A percentile compares a stretch with the other conserved stretches of the same genome.
Evolutionary conservation across 1,140 invertebrate species (phyloP).

Genomic region (Drosophila bocki): DNA sequence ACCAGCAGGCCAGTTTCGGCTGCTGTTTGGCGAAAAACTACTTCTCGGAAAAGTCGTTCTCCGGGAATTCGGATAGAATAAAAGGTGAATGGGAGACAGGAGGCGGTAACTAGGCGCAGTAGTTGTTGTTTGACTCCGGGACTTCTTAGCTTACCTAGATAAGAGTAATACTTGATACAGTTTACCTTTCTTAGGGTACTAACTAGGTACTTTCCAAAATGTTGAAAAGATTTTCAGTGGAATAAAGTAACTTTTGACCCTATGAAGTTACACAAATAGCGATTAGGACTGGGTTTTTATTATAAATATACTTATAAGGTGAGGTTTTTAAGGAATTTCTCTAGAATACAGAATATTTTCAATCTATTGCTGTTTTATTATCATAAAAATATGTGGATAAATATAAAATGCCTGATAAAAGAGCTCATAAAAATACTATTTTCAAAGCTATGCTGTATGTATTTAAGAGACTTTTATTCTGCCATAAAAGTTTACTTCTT

Average conservation of each 20-base stretch:
- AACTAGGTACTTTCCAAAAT: background rate
- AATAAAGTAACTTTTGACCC: fast-evolving
- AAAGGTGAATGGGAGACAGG: background rate
- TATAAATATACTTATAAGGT: background rate
- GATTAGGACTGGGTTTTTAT: too few relatives aligned
- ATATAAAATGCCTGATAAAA: background rate
- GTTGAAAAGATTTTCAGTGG: too few relatives aligned
- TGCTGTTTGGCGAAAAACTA: conserved; percentile 48
- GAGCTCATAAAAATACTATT: background rate
- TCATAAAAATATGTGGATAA: background rate
- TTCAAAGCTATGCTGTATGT: background rate
- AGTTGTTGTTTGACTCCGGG: background rate
- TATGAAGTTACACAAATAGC: background rate
- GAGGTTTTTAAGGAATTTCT: background rate
- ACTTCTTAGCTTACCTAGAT: conserved; percentile 1
- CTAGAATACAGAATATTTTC: background rate
- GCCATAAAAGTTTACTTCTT: too few relatives aligned
- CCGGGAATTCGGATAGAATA: conserved; percentile 1
- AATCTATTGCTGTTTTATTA: fast-evolving
- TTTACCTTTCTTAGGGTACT: background rate
- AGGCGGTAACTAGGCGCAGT: background rate
- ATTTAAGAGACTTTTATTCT: background rate
- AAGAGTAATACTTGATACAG: background rate
- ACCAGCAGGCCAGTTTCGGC: conserved; percentile 6
- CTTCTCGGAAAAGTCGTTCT: conserved; percentile 14